Base-by-base conservation (phyloP, 2,797 vertebrate species). In the Siniperca scherzeri region DNA sequence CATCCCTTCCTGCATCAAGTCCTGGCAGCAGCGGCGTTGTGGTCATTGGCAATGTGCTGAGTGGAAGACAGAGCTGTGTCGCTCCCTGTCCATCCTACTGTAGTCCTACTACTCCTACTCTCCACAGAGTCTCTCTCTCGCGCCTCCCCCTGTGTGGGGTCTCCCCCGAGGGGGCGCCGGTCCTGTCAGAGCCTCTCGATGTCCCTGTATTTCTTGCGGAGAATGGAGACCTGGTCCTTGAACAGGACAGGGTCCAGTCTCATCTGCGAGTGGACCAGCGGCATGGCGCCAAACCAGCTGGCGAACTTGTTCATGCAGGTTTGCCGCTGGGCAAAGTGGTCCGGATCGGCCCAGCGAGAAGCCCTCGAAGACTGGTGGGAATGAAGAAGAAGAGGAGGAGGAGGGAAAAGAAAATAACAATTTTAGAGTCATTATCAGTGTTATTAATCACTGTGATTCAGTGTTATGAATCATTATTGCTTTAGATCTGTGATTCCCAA, bases 221-320 rank as follows among this genome's bases (percentile, higher is more conserved):
- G 96, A 87, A 99, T 99, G 86, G 98, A 99, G 90, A 99, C 98
- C 96, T 99, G 98, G 95, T 99, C 98, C 96, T 99, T 99, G 91
- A 99, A 99, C 88, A 99, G 97, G 89, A 99, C 96, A 0, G 98
- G 98, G 92, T 99, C 98, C 77, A 99, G 97, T 91, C 98, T 97
- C 98, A 99, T 99, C 95, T 98, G 98, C 57, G 98, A 99, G 94
- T 99, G 97, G 93, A 98, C 97, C 94, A 99, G 97, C 79, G 98
- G 98, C 98, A 99, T 99, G 95, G 96, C 96, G 97, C 98, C 98
- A 98, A 99, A 99, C 98, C 98, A 99, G 97, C 97, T 99, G 98
- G 98, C 97, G 61, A 99, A 99, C 87, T 97, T 98, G 95, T 99
- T 99, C 98, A 99, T 99, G 97, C 98, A 99, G 94, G 97, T 99